phyloP scores from a whole-genome alignment of 2,113 vertebrate species.

The Ardeotis arabs region DNA sequence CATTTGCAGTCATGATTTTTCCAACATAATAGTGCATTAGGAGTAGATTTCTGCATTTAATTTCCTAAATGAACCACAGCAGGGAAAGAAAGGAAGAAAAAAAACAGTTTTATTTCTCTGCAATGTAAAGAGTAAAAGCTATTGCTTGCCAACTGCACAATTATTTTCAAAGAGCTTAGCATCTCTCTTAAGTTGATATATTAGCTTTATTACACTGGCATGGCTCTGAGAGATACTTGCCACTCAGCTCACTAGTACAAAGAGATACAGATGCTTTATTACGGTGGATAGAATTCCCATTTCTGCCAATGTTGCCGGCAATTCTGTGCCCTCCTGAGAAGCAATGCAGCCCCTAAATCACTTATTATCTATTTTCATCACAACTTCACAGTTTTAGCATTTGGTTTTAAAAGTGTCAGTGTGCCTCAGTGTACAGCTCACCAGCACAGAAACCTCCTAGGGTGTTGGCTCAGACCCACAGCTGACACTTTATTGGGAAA shows the following conservation, averaged over 20 bases:
- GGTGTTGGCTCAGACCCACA: neutral
- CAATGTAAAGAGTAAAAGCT: neutral
- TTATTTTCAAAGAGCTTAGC: constrained; percentile 46
- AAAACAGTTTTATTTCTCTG: neutral
- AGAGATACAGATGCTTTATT: constrained; percentile 53
- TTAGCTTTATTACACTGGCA: constrained; percentile 51
- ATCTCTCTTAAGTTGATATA: constrained; percentile 48
- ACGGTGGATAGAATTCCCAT: constrained; percentile 32
- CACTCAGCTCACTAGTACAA: neutral
- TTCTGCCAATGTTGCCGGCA: neutral
- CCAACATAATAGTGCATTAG: neutral
- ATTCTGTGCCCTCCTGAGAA: constrained; percentile 33
- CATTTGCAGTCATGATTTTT: neutral
- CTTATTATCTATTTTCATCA: constrained; percentile 53
- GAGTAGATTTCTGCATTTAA: constrained; percentile 34
- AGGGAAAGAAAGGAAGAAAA: neutral
- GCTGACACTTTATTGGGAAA: neutral
- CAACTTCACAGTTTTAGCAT: constrained; percentile 1
- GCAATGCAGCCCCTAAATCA: constrained; percentile 18
- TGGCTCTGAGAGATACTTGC: constrained; percentile 48
- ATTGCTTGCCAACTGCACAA: constrained; percentile 6
- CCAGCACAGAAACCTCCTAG: neutral
- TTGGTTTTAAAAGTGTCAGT: constrained; percentile 11
- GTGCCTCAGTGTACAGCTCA: neutral
- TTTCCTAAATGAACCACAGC: constrained; percentile 27